Evolutionary conservation across 2,888 invertebrate species (phyloP), one percentile per base, ranked within the genome.

Genomic region (Cordylochernes scorpioides): DNA sequence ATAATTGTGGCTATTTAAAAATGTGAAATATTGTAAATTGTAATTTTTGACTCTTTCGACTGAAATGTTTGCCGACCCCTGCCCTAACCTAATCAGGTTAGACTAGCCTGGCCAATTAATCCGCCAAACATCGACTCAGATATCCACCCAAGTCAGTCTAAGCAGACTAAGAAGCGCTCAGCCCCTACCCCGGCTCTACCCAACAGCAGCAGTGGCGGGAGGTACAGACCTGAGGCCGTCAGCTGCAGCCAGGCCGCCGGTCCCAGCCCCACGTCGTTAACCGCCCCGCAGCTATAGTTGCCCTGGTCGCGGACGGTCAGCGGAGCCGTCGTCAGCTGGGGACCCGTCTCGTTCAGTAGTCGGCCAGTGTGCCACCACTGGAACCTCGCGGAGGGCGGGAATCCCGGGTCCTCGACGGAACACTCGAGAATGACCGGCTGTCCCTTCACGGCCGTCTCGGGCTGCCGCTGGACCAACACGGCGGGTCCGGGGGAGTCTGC

Each of bases 211-310:
- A n/a, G n/a, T n/a, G n/a, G n/a, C n/a, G n/a, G n/a, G n/a, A n/a
- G n/a, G n/a, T n/a, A 36, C 36, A 27, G 28, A 42, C 42, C 39
- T 37, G 38, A 40, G 28, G 37, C 40, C 19, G 37, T 32, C 14
- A 43, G 27, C 15, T 15, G n/a, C 17, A 66, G 62, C 18, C 63
- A 64, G 14, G 67, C 69, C 26, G 65, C 59, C 32, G 62, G 61
- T 28, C 74, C 71, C 42, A 69, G 67, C 0, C 84, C 86, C 1
- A 78, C 78, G 8, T 71, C 67, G 53, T 78, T 84, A 52, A 65
- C 64, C 0, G 80, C 80, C 41, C 69, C 64, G 49, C 88, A 88
- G 1, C 77, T 72, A 58, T 80, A 84, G 59, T 77, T 78, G 44
- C 75, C 74, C 38, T 77, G 65, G 28, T 75, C 74, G 49, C 75